phyloP scores from a whole-genome alignment of 2,888 invertebrate genomes.

The Lissonota sp. region DNA sequence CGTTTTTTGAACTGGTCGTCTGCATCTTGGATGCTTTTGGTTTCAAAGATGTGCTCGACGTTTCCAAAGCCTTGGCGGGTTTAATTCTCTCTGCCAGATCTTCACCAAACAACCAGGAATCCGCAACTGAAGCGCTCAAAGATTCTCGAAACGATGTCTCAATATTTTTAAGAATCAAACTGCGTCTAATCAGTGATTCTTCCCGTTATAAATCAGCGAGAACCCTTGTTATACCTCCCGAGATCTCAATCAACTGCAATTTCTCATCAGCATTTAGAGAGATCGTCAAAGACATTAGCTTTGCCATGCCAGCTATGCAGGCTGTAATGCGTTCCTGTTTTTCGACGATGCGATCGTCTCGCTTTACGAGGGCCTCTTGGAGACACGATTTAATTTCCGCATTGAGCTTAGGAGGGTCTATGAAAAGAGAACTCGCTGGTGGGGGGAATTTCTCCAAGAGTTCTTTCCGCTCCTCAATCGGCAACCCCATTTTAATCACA shows the following conservation, averaged over 20 bases:
- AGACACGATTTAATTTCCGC: slow-evolving; percentile 12
- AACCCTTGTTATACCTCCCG: slow-evolving; percentile 10
- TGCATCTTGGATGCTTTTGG: slow-evolving; percentile 9
- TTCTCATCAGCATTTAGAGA: background rate
- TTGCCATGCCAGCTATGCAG: slow-evolving; percentile 6
- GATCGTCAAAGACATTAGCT: background rate
- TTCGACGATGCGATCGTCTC: slow-evolving; percentile 28
- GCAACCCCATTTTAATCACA: slow-evolving; percentile 57
- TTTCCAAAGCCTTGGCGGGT: slow-evolving; percentile 3
- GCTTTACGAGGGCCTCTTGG: slow-evolving; percentile 28
- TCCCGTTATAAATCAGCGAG: slow-evolving; percentile 27
- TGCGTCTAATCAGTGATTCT: slow-evolving; percentile 35
- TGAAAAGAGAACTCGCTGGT: background rate
- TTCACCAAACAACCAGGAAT: background rate
- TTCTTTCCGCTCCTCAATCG: slow-evolving; percentile 24
- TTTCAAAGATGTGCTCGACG: background rate
- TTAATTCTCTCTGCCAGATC: background rate
- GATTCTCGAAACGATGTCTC: slow-evolving; percentile 35
- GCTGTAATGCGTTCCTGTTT: slow-evolving; percentile 20
- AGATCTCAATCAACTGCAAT: slow-evolving; percentile 9
- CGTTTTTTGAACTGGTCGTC: slow-evolving; percentile 13
- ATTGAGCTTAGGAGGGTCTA: slow-evolving; percentile 40
- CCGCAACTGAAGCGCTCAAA: slow-evolving; percentile 1
- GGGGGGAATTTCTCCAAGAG: slow-evolving; percentile 22
- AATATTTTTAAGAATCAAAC: slow-evolving; percentile 32